These are phyloP conservation scores for Indicator indicator DNA, from an alignment of 2,113 vertebrate genomes.

Conservation along the genomic window DNA sequence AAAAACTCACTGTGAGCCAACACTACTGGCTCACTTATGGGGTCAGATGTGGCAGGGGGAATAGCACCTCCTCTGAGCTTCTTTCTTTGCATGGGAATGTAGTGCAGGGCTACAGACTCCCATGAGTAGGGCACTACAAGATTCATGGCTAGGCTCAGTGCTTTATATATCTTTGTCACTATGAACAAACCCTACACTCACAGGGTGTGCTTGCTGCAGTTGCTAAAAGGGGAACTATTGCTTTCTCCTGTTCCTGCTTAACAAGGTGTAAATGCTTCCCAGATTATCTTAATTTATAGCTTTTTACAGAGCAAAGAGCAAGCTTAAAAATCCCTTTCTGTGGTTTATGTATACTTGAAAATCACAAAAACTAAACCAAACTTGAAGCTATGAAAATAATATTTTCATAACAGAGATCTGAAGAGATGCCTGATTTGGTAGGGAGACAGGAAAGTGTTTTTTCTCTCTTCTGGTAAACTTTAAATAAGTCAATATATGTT, in stretches of 20 bases:
- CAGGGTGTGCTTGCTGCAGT: fast-evolving
- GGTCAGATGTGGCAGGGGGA: neutral
- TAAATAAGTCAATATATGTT: neutral
- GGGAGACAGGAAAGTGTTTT: too few species aligned
- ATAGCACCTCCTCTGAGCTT: neutral
- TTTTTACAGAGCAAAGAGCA: neutral
- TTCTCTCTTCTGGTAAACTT: neutral
- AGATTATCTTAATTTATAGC: neutral
- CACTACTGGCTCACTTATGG: neutral
- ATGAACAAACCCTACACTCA: neutral
- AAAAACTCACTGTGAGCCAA: neutral
- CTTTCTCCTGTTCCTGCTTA: neutral
- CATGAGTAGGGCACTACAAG: neutral
- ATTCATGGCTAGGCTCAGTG: neutral
- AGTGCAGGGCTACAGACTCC: neutral
- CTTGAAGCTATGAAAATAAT: neutral
- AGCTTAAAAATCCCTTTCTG: neutral
- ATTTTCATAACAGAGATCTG: neutral
- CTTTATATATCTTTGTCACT: neutral
- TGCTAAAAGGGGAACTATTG: neutral
- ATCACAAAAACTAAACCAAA: neutral
- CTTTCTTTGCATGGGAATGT: neutral
- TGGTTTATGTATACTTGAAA: neutral
- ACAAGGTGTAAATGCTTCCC: neutral
- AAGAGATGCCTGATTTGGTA: neutral